Percentiles rank a stretch among this genome's conserved stretches.
phyloP scores from a whole-genome alignment of 2,113 vertebrate species.

The Dipodomys ordii region DNA sequence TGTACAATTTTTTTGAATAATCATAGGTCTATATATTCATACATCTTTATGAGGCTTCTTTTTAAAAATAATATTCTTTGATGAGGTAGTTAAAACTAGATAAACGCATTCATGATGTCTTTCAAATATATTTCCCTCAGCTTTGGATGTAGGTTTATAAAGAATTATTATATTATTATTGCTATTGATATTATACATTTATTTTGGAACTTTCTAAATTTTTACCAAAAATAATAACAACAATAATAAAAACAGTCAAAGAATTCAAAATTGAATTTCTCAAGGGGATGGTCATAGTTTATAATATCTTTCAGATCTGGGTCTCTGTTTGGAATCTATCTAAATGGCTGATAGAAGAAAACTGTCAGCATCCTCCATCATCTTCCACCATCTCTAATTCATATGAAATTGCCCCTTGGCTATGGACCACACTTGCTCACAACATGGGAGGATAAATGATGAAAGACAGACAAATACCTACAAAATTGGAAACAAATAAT shows the following conservation, averaged over 20 bases:
- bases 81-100: slow-evolving; percentile 83
- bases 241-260: not conserved
- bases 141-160: slow-evolving; percentile 57
- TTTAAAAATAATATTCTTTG: slow-evolving; percentile 78
- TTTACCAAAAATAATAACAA: slow-evolving; percentile 5
- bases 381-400: not conserved
- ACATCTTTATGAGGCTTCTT: slow-evolving; percentile 75
- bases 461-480: not conserved
- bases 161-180: slow-evolving; percentile 48
- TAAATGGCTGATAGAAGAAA: not conserved
- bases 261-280: slow-evolving; percentile 46
- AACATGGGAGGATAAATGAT: not conserved
- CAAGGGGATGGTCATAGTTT: not conserved
- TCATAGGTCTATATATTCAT: slow-evolving; percentile 86
- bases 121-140: slow-evolving; percentile 75
- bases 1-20: slow-evolving; percentile 88
- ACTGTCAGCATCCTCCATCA: not conserved
- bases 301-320: not conserved
- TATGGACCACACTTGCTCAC: not conserved
- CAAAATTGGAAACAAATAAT: not conserved
- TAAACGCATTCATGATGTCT: slow-evolving; percentile 72
- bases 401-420: not conserved
- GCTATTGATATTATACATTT: slow-evolving; percentile 66
- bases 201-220: slow-evolving; percentile 49
- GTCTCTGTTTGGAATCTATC: not conserved